Evolutionary conservation across 1,140 invertebrate genomes (phyloP).

Genomic region (Macrobrachium rosenbergii): DNA sequence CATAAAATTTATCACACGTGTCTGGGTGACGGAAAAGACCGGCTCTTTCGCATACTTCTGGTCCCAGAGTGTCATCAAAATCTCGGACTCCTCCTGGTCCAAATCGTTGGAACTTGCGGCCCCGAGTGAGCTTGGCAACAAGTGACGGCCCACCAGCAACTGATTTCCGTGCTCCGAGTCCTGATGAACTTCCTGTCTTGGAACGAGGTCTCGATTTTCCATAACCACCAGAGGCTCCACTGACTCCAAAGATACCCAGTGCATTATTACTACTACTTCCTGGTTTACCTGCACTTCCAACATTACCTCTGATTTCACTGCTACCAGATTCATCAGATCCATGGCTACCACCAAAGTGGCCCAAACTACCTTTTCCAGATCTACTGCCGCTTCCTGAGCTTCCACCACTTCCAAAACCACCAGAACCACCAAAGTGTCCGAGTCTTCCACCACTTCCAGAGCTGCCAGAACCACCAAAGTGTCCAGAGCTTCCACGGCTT

Average conservation of each 20-base stretch:
- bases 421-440: slow-evolving; percentile 45
- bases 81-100: slow-evolving; percentile 67
- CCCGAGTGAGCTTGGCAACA: slow-evolving; percentile 53
- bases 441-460: neutral
- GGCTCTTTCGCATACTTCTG: slow-evolving; percentile 79
- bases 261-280: slow-evolving; percentile 23
- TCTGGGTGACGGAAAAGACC: slow-evolving; percentile 87
- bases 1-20: slow-evolving; percentile 87
- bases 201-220: neutral
- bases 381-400: slow-evolving; percentile 31
- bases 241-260: neutral
- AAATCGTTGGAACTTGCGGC: slow-evolving; percentile 59
- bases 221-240: slow-evolving; percentile 20
- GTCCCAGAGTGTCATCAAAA: slow-evolving; percentile 73
- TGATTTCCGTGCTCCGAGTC: neutral
- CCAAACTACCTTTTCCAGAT: slow-evolving; percentile 38
- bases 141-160: slow-evolving; percentile 48
- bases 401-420: slow-evolving; percentile 13
- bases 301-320: neutral
- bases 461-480: neutral
- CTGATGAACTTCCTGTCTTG: slow-evolving; percentile 15
- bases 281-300: slow-evolving; percentile 44
- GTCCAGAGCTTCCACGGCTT: neutral
- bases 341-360: neutral
- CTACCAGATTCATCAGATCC: neutral